phyloP scores from a whole-genome alignment of 35 echinoderm and acorn worm genomes.

The Apostichopus californicus region DNA sequence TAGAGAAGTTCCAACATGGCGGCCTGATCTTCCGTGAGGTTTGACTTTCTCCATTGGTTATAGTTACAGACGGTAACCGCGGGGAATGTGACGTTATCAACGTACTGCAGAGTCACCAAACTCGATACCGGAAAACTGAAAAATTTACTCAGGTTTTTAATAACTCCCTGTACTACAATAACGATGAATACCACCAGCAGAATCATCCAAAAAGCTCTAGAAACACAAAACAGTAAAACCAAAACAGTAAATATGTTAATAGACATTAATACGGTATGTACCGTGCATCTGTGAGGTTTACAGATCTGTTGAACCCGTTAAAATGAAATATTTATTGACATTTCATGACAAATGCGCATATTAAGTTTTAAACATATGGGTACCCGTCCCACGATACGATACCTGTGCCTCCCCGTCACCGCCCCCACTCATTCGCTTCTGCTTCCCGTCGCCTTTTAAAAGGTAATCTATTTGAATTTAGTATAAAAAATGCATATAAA shows the following conservation, averaged over 20 bases:
- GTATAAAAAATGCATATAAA: too few relatives aligned
- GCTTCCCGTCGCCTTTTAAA: too few relatives aligned
- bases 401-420: too few relatives aligned
- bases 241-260: not conserved
- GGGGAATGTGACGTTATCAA: constrained; percentile 40
- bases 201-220: constrained; percentile 12
- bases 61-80: constrained; percentile 65
- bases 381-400: too few relatives aligned
- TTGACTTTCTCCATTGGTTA: constrained; percentile 57
- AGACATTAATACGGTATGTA: not conserved
- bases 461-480: too few relatives aligned
- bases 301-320: not conserved
- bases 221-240: not conserved
- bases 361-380: too few relatives aligned
- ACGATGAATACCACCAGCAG: not conserved
- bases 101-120: constrained; percentile 48
- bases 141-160: constrained; percentile 37
- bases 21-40: constrained; percentile 22
- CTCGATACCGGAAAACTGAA: constrained; percentile 39
- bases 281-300: not conserved
- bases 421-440: too few relatives aligned
- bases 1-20: constrained; percentile 41
- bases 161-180: constrained; percentile 19
- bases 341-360: not conserved
- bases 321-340: not conserved